Evolutionary conservation across 2,797 vertebrate species (phyloP).

Genomic region (Champsocephalus esox): DNA sequence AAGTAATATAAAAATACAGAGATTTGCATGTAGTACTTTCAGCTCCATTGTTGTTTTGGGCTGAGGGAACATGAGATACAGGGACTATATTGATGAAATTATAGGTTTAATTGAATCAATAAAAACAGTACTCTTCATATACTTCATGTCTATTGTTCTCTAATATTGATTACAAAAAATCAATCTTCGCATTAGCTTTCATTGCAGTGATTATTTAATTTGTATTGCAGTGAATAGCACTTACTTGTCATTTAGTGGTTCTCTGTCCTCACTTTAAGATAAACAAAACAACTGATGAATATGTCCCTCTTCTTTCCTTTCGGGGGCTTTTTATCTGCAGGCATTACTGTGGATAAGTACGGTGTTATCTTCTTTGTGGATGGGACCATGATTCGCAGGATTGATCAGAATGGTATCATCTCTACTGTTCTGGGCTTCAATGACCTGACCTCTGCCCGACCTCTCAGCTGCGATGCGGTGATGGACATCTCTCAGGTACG

Average conservation of each 20-base stretch:
- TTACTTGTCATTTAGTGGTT: constrained; percentile 52
- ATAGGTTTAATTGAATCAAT: constrained; percentile 67
- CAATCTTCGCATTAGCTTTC: constrained; percentile 56
- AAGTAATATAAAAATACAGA: not conserved
- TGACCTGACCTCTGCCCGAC: constrained; percentile 95
- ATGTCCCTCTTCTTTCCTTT: constrained; percentile 40
- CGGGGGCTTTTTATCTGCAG: constrained; percentile 75
- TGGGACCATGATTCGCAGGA: constrained; percentile 96
- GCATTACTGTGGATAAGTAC: constrained; percentile 96
- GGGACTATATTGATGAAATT: constrained; percentile 44
- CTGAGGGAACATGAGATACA: constrained; percentile 12
- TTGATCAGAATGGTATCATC: constrained; percentile 98
- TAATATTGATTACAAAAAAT: constrained; percentile 62
- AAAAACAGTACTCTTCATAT: constrained; percentile 48
- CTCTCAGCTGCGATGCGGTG: constrained; percentile 97
- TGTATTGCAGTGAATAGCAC: constrained; percentile 44
- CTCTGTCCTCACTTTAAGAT: constrained; percentile 57
- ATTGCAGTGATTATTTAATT: constrained; percentile 59
- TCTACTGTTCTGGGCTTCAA: constrained; percentile 97
- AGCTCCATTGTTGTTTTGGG: constrained; percentile 29
- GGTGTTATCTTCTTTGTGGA: constrained; percentile 98
- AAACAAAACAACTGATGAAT: constrained; percentile 53
- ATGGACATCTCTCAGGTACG: constrained; percentile 99
- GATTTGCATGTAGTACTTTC: not conserved
- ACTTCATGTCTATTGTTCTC: constrained; percentile 70